Evolutionary conservation across 2,888 invertebrate genomes (phyloP).

Genomic region (Andrena haemorrhoa): DNA sequence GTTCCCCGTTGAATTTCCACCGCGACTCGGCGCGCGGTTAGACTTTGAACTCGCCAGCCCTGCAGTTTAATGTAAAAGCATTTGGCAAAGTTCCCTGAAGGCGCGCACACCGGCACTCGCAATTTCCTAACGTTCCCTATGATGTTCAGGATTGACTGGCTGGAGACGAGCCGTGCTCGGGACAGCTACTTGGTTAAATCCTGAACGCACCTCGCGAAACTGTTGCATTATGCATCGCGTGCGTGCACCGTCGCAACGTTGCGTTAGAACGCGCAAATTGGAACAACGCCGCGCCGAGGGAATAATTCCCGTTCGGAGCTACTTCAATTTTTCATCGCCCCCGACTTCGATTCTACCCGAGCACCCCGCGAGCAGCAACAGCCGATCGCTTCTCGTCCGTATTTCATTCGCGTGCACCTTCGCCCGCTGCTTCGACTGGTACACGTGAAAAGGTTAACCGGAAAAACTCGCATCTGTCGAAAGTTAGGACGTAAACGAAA

Average conservation of each 20-base stretch:
- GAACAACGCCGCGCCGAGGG: conserved; percentile 23
- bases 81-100: conserved; percentile 29
- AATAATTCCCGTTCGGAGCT: not conserved
- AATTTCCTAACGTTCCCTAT: conserved; percentile 44
- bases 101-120: conserved; percentile 17
- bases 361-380: not conserved
- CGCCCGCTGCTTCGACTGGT: not conserved
- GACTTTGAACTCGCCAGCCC: conserved; percentile 9
- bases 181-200: conserved; percentile 38
- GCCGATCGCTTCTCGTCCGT: conserved; percentile 6
- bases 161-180: not conserved
- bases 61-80: conserved; percentile 24
- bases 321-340: conserved; percentile 10
- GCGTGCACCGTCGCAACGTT: conserved; percentile 36
- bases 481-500: not conserved
- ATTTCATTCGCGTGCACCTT: not conserved
- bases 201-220: conserved; percentile 33
- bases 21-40: not conserved
- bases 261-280: conserved; percentile 50
- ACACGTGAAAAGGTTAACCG: not conserved
- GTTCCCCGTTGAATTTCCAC: not conserved
- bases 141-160: conserved; percentile 5
- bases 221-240: conserved; percentile 65
- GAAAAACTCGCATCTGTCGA: not conserved
- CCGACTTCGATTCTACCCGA: not conserved